Percentiles rank a stretch among this genome's conserved stretches.
These are phyloP conservation scores for Megathymus violae DNA, from an alignment of 1,140 invertebrate genomes.

Conservation along the genomic window DNA sequence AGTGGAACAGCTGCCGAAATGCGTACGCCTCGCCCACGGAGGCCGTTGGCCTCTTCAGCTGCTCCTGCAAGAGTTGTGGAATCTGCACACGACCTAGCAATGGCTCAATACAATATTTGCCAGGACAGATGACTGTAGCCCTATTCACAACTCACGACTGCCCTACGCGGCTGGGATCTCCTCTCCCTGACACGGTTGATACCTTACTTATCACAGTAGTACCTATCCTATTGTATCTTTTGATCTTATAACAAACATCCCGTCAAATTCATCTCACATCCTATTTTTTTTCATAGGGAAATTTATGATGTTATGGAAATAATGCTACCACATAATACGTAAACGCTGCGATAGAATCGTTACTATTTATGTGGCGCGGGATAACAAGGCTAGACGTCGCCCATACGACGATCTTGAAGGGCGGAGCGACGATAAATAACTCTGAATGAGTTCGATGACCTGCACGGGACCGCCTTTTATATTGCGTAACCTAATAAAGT, in stretches of 20 bases:
- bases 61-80: background rate
- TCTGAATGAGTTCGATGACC: slow-evolving; percentile 7
- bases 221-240: background rate
- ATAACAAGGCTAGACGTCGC: background rate
- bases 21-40: background rate
- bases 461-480: background rate
- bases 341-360: background rate
- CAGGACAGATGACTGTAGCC: too few relatives aligned
- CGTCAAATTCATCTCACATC: background rate
- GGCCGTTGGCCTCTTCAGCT: background rate
- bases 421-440: slow-evolving; percentile 10
- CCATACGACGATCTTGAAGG: slow-evolving; percentile 13
- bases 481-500: slow-evolving; percentile 24
- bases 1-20: background rate
- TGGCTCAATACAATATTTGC: too few relatives aligned
- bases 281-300: background rate
- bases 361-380: background rate
- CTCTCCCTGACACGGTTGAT: too few relatives aligned
- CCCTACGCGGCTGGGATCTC: too few relatives aligned
- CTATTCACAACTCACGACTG: too few relatives aligned
- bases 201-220: too few relatives aligned
- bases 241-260: background rate
- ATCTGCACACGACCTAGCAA: too few relatives aligned
- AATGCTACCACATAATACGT: background rate
- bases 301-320: background rate